Evolutionary conservation across 2,888 invertebrate genomes (phyloP).

Genomic region (Liopterus haemorrhoidalis): DNA sequence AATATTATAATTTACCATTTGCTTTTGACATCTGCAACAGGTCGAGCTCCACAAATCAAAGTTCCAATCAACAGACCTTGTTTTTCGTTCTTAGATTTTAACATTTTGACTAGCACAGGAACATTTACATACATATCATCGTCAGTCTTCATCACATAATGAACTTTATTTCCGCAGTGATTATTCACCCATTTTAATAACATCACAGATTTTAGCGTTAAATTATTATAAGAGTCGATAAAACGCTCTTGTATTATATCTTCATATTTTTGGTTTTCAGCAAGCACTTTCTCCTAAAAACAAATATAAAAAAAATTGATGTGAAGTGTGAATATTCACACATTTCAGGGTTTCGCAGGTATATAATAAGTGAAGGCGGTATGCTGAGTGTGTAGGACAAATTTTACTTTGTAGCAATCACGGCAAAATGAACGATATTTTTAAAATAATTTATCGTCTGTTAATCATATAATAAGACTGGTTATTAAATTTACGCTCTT

Average conservation of each 20-base stretch:
- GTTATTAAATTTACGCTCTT: no score
- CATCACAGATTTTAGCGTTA: conserved; percentile 79
- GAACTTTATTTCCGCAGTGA: conserved; percentile 53
- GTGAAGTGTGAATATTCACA: background rate
- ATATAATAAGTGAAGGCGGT: no score
- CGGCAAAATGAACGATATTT: no score
- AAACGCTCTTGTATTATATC: conserved; percentile 82
- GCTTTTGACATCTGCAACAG: conserved; percentile 64
- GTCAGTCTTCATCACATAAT: conserved; percentile 75
- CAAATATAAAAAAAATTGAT: background rate
- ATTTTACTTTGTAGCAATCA: no score
- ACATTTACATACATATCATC: conserved; percentile 83
- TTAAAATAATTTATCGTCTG: no score
- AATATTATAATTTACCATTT: conserved; percentile 60
- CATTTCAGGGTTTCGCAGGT: no score
- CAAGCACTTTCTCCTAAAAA: conserved; percentile 56
- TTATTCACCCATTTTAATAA: conserved; percentile 74
- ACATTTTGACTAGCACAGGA: conserved; percentile 53
- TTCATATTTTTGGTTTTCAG: conserved; percentile 61
- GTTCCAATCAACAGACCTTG: conserved; percentile 58
- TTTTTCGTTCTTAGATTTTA: conserved; percentile 34
- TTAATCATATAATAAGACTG: no score
- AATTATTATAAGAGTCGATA: conserved; percentile 77
- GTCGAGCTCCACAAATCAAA: conserved; percentile 71
- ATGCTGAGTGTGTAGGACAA: no score